Percentiles rank a stretch among this genome's conserved stretches.
These are phyloP conservation scores for Scolopax bukidnonensis DNA, from an alignment of 2,797 vertebrate genomes.

Conservation along the genomic window DNA sequence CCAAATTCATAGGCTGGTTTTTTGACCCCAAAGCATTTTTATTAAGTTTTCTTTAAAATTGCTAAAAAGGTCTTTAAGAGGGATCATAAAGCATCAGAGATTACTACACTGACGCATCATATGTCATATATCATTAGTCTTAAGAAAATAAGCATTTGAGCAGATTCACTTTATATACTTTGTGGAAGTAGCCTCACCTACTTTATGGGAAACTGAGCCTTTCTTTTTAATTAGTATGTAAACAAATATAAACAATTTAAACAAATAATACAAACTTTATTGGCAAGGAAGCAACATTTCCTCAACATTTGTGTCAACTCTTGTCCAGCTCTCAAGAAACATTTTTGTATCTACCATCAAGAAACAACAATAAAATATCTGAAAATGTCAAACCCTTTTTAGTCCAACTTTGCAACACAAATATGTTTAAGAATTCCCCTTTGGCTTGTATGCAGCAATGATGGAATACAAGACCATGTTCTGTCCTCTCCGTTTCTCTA, in stretches of 20 bases:
- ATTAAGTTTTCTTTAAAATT: not conserved
- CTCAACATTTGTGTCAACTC: not conserved
- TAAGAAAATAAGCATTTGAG: not conserved
- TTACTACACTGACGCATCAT: not conserved
- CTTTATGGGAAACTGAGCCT: not conserved
- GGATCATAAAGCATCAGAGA: not conserved
- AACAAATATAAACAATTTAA: not conserved
- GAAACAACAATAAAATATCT: not conserved
- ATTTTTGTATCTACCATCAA: not conserved
- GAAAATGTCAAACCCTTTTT: constrained; percentile 43
- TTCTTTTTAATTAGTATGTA: not conserved
- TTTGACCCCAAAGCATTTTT: not conserved
- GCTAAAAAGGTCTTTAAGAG: not conserved
- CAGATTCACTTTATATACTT: not conserved
- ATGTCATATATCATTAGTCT: not conserved
- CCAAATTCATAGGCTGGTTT: not conserved
- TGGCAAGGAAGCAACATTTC: not conserved
- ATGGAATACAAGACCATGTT: constrained; percentile 11
- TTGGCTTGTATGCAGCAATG: not conserved
- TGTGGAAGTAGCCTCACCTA: not conserved
- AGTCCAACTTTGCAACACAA: constrained; percentile 10
- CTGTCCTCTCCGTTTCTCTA: not conserved
- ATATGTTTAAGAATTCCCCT: constrained; percentile 1
- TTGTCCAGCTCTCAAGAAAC: not conserved
- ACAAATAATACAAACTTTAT: not conserved